Evolutionary conservation across 2,888 invertebrate species (phyloP).

Genomic region (Vanessa cardui): DNA sequence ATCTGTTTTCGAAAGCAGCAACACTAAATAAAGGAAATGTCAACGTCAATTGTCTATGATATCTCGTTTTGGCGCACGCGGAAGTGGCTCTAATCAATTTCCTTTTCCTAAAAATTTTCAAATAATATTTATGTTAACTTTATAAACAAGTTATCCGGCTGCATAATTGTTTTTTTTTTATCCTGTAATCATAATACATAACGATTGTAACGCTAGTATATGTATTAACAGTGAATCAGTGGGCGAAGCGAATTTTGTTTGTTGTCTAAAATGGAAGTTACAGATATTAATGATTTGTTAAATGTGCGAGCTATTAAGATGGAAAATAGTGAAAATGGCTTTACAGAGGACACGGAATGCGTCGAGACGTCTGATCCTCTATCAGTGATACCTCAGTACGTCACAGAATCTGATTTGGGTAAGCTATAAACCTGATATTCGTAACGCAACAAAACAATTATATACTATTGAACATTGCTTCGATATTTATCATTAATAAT

Average conservation of each 20-base stretch:
- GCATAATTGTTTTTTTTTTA: constrained; percentile 6
- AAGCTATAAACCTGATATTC: constrained; percentile 38
- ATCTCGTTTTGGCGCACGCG: constrained; percentile 67
- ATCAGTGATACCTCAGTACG: constrained; percentile 75
- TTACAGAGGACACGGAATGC: constrained; percentile 55
- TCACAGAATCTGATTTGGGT: constrained; percentile 77
- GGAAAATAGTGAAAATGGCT: constrained; percentile 65
- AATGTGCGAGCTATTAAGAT: constrained; percentile 73
- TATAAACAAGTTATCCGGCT: constrained; percentile 23
- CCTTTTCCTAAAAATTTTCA: constrained; percentile 76
- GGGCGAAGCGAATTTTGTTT: background rate
- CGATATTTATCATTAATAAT: too few relatives aligned
- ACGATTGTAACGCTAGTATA: background rate
- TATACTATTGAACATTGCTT: too few relatives aligned
- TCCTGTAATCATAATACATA: background rate
- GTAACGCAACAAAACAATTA: background rate
- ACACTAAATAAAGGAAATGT: constrained; percentile 8
- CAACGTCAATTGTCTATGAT: constrained; percentile 49
- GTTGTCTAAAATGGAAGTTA: constrained; percentile 63
- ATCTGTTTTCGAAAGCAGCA: background rate
- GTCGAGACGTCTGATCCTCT: constrained; percentile 62
- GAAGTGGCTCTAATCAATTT: constrained; percentile 65
- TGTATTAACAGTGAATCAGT: background rate
- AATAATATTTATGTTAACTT: constrained; percentile 46
- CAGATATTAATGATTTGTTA: constrained; percentile 71